Evolutionary conservation across 2,113 vertebrate species (phyloP).

Genomic region (Lates calcarifer): DNA sequence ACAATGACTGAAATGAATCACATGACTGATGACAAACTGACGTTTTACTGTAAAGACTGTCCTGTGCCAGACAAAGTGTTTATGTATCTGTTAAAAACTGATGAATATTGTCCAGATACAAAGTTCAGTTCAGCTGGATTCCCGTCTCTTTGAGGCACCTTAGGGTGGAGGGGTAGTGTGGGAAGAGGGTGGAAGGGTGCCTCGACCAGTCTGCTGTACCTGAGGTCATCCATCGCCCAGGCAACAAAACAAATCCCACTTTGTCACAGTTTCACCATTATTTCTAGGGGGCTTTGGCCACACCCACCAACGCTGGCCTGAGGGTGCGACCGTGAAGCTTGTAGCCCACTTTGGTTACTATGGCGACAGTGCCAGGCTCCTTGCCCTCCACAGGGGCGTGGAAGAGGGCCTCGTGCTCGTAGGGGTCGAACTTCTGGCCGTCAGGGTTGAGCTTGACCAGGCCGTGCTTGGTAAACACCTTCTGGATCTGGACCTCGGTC

Average conservation of each 20-base stretch:
- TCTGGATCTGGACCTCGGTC: slow-evolving; percentile 95
- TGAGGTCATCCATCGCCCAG: slow-evolving; percentile 37
- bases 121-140: slow-evolving; percentile 38
- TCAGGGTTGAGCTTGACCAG: slow-evolving; percentile 90
- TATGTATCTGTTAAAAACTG: slow-evolving; percentile 37
- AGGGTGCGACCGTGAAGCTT: slow-evolving; percentile 96
- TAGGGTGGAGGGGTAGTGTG: background rate
- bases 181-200: slow-evolving; percentile 3
- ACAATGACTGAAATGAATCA: slow-evolving; percentile 4
- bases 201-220: slow-evolving; percentile 42
- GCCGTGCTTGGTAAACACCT: slow-evolving; percentile 96
- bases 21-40: slow-evolving; percentile 7
- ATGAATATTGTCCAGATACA: slow-evolving; percentile 36
- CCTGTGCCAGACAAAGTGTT: background rate
- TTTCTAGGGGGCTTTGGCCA: slow-evolving; percentile 90
- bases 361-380: slow-evolving; percentile 91
- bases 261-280: background rate
- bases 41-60: background rate
- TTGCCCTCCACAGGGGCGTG: slow-evolving; percentile 90
- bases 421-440: slow-evolving; percentile 95
- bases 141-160: slow-evolving; percentile 39
- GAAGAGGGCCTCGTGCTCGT: slow-evolving; percentile 96
- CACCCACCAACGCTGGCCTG: slow-evolving; percentile 94
- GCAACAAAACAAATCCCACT: slow-evolving; percentile 31
- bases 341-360: slow-evolving; percentile 96